Conservation (phyloP, 2,888 invertebrate species). For the Hypsopygia costalis region DNA sequence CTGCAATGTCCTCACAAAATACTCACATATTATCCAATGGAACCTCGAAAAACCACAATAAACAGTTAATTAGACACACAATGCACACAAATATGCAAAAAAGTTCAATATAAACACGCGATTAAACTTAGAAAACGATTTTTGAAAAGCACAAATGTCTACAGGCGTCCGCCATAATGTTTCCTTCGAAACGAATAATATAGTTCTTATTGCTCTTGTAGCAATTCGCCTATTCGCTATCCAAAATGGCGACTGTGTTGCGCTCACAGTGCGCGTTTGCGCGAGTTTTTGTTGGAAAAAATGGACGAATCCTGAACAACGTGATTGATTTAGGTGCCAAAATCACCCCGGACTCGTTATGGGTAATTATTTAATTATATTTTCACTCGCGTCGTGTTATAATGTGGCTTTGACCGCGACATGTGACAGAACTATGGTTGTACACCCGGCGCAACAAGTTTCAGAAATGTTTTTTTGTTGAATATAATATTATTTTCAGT, state of each 20-base stretch:
- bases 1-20: conserved; percentile 76
- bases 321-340: conserved; percentile 65
- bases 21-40: conserved; percentile 73
- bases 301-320: conserved; percentile 70
- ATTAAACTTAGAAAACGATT: conserved; percentile 80
- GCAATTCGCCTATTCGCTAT: conserved; percentile 81
- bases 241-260: conserved; percentile 81
- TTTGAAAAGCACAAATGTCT: conserved; percentile 80
- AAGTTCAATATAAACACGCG: conserved; percentile 80
- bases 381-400: conserved; percentile 57
- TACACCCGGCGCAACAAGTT: conserved; percentile 63
- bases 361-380: conserved; percentile 75
- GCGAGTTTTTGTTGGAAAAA: conserved; percentile 74
- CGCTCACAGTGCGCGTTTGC: conserved; percentile 75
- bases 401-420: conserved; percentile 72
- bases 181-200: conserved; percentile 82
- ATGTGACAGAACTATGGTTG: conserved; percentile 77
- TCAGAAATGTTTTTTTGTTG: conserved; percentile 28
- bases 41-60: conserved; percentile 75
- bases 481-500: conserved; percentile 9
- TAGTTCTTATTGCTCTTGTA: conserved; percentile 81
- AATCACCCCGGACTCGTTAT: conserved; percentile 60
- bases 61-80: conserved; percentile 72
- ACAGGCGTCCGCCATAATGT: conserved; percentile 81
- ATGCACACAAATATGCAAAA: conserved; percentile 78